These are phyloP conservation scores for Leptinotarsa peninsularis DNA, from an alignment of 2,888 invertebrate genomes.

Conservation along the genomic window DNA sequence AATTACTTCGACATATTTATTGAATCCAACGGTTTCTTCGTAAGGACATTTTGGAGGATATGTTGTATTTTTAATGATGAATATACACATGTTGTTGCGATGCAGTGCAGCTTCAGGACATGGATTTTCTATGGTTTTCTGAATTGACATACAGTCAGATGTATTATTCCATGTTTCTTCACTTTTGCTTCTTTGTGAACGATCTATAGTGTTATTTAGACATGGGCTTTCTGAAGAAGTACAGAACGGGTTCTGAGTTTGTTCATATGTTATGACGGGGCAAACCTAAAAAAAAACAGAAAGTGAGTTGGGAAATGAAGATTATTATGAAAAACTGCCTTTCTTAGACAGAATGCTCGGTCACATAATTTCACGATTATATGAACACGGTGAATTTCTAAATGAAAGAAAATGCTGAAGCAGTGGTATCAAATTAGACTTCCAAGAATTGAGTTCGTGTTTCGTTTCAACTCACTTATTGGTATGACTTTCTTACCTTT, in stretches of 20 bases:
- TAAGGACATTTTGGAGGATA: slow-evolving; percentile 52
- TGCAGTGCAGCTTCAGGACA: slow-evolving; percentile 43
- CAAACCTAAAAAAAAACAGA: background rate
- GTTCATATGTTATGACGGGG: background rate
- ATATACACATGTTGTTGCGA: slow-evolving; percentile 42
- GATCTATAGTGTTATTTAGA: slow-evolving; percentile 33
- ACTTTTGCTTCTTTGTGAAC: slow-evolving; percentile 35
- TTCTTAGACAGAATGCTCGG: no score
- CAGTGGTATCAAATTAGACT: no score
- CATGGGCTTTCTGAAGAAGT: slow-evolving; percentile 38
- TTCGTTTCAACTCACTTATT: no score
- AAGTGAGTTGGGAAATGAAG: background rate
- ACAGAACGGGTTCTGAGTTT: slow-evolving; percentile 23
- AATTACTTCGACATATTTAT: slow-evolving; percentile 40
- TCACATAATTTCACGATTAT: no score
- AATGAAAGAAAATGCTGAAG: no score
- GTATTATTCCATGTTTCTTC: slow-evolving; percentile 41
- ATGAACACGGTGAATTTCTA: no score
- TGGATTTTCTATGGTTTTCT: slow-evolving; percentile 42
- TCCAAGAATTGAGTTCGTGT: no score
- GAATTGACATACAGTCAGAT: slow-evolving; percentile 38
- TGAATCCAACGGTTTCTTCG: slow-evolving; percentile 45
- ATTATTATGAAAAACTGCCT: background rate
- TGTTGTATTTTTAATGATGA: slow-evolving; percentile 36
- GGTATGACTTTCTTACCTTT: no score